These are phyloP conservation scores for Takifugu rubripes DNA, from an alignment of 2,797 vertebrate genomes.

Conservation along the genomic window DNA sequence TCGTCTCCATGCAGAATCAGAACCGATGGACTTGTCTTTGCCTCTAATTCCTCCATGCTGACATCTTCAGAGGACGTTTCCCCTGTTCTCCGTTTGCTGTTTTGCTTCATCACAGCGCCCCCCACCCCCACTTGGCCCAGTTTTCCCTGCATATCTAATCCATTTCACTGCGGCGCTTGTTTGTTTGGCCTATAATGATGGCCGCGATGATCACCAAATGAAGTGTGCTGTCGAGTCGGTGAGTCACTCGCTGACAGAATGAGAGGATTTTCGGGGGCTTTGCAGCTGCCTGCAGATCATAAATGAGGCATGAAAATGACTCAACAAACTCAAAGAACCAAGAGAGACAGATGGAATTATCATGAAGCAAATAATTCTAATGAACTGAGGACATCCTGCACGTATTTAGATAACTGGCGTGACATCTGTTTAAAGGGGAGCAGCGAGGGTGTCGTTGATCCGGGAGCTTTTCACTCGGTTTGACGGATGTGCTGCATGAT, in stretches of 20 bases:
- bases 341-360: slow-evolving; percentile 4
- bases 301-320: slow-evolving; percentile 47
- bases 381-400: slow-evolving; percentile 13
- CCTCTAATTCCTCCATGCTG: slow-evolving; percentile 41
- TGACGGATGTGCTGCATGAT: slow-evolving; percentile 9
- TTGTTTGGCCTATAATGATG: slow-evolving; percentile 37
- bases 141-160: slow-evolving; percentile 37
- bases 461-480: slow-evolving; percentile 9
- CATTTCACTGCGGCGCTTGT: slow-evolving; percentile 30
- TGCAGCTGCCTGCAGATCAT: slow-evolving; percentile 31
- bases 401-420: slow-evolving; percentile 14
- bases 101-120: slow-evolving; percentile 14
- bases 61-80: slow-evolving; percentile 37
- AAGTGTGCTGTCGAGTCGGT: slow-evolving; percentile 38
- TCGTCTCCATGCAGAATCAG: slow-evolving; percentile 42
- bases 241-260: slow-evolving; percentile 38
- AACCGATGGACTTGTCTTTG: slow-evolving; percentile 24
- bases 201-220: slow-evolving; percentile 37
- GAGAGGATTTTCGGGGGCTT: slow-evolving; percentile 46
- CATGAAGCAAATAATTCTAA: slow-evolving; percentile 16
- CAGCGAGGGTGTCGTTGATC: slow-evolving; percentile 1
- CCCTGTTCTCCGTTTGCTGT: not conserved
- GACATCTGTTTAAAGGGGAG: slow-evolving; percentile 21
- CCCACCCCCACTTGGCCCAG: slow-evolving; percentile 33
- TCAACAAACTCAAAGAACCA: slow-evolving; percentile 15